Conservation (phyloP, 2,113 vertebrate species). For the Genyomyrus donnyi region DNA sequence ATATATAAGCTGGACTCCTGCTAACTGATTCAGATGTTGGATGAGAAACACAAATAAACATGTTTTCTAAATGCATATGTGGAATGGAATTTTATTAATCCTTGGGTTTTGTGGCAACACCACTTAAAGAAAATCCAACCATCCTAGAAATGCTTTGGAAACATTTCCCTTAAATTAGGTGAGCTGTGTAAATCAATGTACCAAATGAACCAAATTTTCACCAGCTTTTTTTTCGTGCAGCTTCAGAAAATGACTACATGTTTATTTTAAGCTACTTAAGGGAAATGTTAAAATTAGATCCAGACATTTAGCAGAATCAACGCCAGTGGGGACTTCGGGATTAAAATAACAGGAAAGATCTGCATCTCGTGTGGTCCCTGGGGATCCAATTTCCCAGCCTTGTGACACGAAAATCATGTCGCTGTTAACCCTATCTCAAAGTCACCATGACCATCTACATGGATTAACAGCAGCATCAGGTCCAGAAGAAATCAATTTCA, state of each 20-base stretch:
- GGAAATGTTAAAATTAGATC: neutral
- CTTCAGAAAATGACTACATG: neutral
- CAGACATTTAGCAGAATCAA: neutral
- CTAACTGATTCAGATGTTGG: neutral
- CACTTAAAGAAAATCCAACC: neutral
- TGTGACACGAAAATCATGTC: conserved; percentile 56
- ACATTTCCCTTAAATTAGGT: neutral
- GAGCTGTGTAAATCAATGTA: neutral
- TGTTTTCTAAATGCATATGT: neutral
- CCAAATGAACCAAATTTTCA: neutral
- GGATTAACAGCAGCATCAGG: conserved; percentile 49
- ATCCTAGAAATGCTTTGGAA: neutral
- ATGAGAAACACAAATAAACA: neutral
- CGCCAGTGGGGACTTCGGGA: neutral
- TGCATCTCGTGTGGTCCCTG: conserved; percentile 24
- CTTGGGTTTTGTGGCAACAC: neutral
- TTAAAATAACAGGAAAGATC: conserved; percentile 4
- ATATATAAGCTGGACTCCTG: neutral
- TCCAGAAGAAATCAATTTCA: conserved; percentile 47
- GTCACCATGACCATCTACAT: conserved; percentile 42
- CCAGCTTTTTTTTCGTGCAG: neutral
- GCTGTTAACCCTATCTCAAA: conserved; percentile 51
- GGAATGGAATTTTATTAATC: neutral
- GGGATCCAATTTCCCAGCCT: conserved; percentile 40
- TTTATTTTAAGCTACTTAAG: neutral